A percentile compares a stretch with the other conserved stretches of the same genome.
These are phyloP conservation scores for Cyphomyrmex costatus DNA, from an alignment of 1,140 invertebrate species.

Conservation along the genomic window DNA sequence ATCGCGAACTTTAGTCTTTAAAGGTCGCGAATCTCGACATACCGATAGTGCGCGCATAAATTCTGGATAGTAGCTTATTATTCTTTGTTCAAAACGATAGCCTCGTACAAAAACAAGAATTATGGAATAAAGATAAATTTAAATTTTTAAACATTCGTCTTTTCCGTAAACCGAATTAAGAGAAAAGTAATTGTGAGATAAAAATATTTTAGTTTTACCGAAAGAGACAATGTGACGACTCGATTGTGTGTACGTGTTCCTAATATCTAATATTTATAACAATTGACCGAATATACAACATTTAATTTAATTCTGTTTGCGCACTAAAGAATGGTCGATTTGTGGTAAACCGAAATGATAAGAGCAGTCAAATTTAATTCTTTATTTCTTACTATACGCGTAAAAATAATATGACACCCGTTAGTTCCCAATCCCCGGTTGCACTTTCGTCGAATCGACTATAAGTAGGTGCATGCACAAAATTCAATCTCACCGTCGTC, in stretches of 20 bases:
- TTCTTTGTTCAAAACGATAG: conserved; percentile 38
- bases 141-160: conserved; percentile 42
- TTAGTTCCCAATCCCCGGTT: conserved; percentile 66
- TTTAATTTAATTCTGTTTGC: not conserved
- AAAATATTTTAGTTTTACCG: not conserved
- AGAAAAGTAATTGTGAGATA: not conserved
- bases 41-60: conserved; percentile 67
- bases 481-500: conserved; percentile 84
- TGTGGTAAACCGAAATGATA: not conserved
- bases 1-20: conserved; percentile 85
- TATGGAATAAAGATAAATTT: conserved; percentile 2
- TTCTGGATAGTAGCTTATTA: conserved; percentile 37
- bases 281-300: not conserved
- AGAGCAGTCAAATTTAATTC: not conserved
- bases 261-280: not conserved
- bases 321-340: not conserved
- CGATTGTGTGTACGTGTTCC: not conserved
- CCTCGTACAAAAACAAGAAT: not conserved
- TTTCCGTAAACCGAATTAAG: not conserved
- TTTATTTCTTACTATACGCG: not conserved
- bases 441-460: conserved; percentile 86
- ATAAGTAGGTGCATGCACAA: conserved; percentile 83
- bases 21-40: conserved; percentile 81
- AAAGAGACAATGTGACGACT: not conserved
- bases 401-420: conserved; percentile 51